phyloP scores from a whole-genome alignment of 2,888 invertebrate species.

The Tubulanus polymorphus region DNA sequence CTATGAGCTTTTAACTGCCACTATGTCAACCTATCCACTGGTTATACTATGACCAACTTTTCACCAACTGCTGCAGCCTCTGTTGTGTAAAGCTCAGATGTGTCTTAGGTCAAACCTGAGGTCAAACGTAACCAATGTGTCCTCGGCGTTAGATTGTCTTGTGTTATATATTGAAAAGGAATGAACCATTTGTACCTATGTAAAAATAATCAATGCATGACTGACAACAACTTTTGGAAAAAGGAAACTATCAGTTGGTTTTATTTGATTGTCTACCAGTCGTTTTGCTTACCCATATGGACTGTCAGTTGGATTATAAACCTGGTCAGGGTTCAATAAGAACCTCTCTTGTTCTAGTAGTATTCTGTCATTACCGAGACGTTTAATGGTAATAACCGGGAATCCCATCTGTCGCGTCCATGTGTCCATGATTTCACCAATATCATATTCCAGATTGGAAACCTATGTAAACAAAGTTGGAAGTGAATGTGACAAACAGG shows the following conservation, averaged over 20 bases:
- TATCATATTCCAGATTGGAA: slow-evolving; percentile 14
- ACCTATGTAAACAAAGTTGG: too few relatives aligned
- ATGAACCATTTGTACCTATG: slow-evolving; percentile 43
- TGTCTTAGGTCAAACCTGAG: too few relatives aligned
- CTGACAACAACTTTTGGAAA: too few relatives aligned
- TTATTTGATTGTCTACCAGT: neutral
- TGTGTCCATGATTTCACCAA: slow-evolving; percentile 40
- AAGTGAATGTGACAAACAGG: too few relatives aligned
- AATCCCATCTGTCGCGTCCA: slow-evolving; percentile 49
- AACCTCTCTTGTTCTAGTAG: slow-evolving; percentile 32
- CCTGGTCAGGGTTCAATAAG: slow-evolving; percentile 23
- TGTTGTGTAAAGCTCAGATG: slow-evolving; percentile 23
- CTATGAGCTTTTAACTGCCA: too few relatives aligned
- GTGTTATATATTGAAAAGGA: slow-evolving; percentile 43
- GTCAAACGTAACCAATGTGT: too few relatives aligned
- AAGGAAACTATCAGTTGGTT: too few relatives aligned
- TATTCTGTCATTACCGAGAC: slow-evolving; percentile 21
- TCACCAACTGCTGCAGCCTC: neutral
- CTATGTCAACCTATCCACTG: slow-evolving; percentile 12
- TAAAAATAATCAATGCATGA: slow-evolving; percentile 4
- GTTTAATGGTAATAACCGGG: slow-evolving; percentile 40
- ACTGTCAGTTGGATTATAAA: slow-evolving; percentile 12
- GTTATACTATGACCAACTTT: slow-evolving; percentile 8
- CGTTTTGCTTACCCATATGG: slow-evolving; percentile 11
- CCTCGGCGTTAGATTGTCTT: slow-evolving; percentile 21